These are phyloP conservation scores for Chloropsis cyanopogon DNA, from an alignment of 2,113 vertebrate genomes.

Conservation along the genomic window DNA sequence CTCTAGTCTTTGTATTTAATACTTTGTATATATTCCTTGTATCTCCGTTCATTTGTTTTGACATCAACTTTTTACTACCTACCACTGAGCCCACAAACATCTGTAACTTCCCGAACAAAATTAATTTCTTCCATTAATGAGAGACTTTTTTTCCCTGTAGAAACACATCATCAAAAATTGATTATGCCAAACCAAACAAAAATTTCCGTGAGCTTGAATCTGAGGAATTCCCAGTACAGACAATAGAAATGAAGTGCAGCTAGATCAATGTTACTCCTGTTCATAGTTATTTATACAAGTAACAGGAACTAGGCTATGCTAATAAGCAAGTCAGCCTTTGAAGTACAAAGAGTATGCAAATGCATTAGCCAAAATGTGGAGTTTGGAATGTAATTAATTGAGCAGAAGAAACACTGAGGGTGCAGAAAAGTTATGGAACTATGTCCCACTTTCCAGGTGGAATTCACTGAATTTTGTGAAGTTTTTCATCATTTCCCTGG, in stretches of 20 bases:
- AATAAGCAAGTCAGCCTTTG: slow-evolving; percentile 64
- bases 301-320: slow-evolving; percentile 62
- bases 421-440: background rate
- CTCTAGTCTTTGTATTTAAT: background rate
- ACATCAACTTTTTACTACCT: background rate
- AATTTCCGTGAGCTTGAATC: background rate
- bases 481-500: background rate
- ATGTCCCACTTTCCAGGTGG: slow-evolving; percentile 15
- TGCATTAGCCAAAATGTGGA: slow-evolving; percentile 30
- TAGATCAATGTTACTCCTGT: slow-evolving; percentile 36
- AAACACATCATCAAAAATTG: slow-evolving; percentile 9
- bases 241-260: slow-evolving; percentile 5
- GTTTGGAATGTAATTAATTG: slow-evolving; percentile 43
- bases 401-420: slow-evolving; percentile 34
- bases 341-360: slow-evolving; percentile 64
- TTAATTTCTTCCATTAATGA: background rate
- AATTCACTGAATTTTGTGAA: background rate
- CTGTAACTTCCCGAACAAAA: background rate
- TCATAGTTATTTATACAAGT: slow-evolving; percentile 46
- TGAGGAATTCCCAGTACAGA: slow-evolving; percentile 35
- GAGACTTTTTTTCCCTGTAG: background rate
- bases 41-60: background rate
- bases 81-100: background rate
- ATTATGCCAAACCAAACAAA: background rate
- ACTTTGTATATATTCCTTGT: background rate